Evolutionary conservation across 1,140 invertebrate species (phyloP).

Genomic region (Caligus rogercresseyi): DNA sequence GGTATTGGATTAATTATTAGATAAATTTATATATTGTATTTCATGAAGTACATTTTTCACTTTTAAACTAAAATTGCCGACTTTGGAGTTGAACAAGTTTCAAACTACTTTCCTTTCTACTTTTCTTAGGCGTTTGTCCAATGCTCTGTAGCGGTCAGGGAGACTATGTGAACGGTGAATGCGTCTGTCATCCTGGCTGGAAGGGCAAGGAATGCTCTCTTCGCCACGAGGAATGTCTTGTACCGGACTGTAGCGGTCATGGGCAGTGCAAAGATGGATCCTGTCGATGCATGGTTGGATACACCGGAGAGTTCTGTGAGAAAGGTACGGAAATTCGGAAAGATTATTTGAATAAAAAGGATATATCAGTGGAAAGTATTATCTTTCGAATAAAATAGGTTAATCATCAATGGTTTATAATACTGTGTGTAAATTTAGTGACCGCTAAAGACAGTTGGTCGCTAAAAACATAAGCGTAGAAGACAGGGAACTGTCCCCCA

Average conservation of each 20-base stretch:
- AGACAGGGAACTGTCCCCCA: too few species aligned
- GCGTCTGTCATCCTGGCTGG: slow-evolving; percentile 89
- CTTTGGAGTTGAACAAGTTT: too few species aligned
- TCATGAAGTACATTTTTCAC: too few species aligned
- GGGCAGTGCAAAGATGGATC: slow-evolving; percentile 86
- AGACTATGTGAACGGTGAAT: slow-evolving; percentile 86
- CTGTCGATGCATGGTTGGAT: slow-evolving; percentile 77
- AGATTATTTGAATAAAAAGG: background rate
- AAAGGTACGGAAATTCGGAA: slow-evolving; percentile 39
- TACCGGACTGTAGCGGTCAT: slow-evolving; percentile 81
- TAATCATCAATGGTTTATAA: too few species aligned
- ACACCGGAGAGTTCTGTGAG: slow-evolving; percentile 77
- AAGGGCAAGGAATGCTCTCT: slow-evolving; percentile 84
- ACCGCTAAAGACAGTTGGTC: too few species aligned
- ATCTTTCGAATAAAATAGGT: too few species aligned
- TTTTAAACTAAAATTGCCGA: too few species aligned
- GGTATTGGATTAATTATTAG: too few species aligned
- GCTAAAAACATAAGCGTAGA: too few species aligned
- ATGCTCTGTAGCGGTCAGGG: slow-evolving; percentile 85
- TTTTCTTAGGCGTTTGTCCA: slow-evolving; percentile 69
- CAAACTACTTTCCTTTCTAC: slow-evolving; percentile 17
- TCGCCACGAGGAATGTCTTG: slow-evolving; percentile 46
- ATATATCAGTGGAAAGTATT: too few species aligned
- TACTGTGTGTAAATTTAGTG: too few species aligned
- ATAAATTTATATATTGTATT: too few species aligned